Base-by-base conservation (phyloP, 2,113 vertebrate species). In the Cephalophus harveyi region DNA sequence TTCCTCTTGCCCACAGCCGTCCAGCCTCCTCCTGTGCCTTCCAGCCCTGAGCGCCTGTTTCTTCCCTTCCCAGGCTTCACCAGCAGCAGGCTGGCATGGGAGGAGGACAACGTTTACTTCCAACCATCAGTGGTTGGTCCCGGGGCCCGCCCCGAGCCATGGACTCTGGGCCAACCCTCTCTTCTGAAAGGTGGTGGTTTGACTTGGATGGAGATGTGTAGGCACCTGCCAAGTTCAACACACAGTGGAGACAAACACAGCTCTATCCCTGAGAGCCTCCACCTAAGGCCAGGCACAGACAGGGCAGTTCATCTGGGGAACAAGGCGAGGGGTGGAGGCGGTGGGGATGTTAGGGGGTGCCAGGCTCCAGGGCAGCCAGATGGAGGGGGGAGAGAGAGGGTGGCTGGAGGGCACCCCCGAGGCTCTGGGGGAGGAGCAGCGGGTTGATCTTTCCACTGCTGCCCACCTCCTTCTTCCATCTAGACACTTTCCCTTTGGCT, bases 211-310 rank as follows among this genome's bases (percentile, higher is more conserved):
- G 89, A 96, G 97, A 91, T 7, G 0, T 2, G 2, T 6, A 50
- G 0, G 48, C 79, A 98, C 97, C 97, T 98, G 98, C 99, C 99
- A 99, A 99, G 92, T 98, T 97, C 98, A 99, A 98, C 98, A 98
- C 19, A 46, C 92, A 94, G 97, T 2, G 0, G 87, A 98, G 98
- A 99, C 98, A 98, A 98, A 97, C 95, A 86, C 60, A 3, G 90
- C 97, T 98, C 97, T 98, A 79, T 98, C 95, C 2, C 0, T 0
- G 21, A 98, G 94, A 98, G 98, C 89, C 95, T 95, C 97, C 1
- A 5, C 55, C 97, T 9, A 36, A 74, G 97, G 96, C 98, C 95
- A 67, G 81, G 93, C 12, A 84, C 91, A 60, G 95, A 87, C 64
- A 15, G 97, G 95, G 91, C 95, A 98, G 97, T 94, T 95, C 97